Evolutionary conservation across 1,140 invertebrate genomes (phyloP).

Genomic region (Penaeus indicus): DNA sequence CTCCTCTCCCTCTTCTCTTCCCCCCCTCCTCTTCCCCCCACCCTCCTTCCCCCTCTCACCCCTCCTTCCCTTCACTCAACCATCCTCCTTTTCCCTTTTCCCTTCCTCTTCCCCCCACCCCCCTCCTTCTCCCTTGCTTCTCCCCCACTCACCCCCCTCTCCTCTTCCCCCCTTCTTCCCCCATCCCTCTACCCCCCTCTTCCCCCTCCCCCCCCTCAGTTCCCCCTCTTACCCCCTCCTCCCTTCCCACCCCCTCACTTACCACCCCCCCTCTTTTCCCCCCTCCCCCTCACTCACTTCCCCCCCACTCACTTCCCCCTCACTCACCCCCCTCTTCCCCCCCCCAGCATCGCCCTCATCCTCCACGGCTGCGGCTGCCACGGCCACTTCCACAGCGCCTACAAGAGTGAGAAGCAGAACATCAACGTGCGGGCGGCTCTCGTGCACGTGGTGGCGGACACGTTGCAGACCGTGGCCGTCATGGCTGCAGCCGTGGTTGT

Average conservation of each 20-base stretch:
- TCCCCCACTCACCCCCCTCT: no score
- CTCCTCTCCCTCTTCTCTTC: no score
- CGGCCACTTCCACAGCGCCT: slow-evolving; percentile 47
- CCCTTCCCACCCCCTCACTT: neutral
- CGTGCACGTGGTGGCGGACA: slow-evolving; percentile 97
- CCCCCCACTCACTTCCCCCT: no score
- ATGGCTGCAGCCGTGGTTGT: slow-evolving; percentile 94
- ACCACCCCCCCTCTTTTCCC: neutral
- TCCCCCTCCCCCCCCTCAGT: no score
- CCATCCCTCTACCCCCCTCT: no score
- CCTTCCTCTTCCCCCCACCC: neutral
- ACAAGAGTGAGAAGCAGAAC: slow-evolving; percentile 75
- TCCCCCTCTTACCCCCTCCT: neutral
- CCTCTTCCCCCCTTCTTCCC: neutral
- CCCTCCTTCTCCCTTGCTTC: neutral
- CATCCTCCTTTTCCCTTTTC: no score
- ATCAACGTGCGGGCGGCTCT: slow-evolving; percentile 98
- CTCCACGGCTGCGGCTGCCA: slow-evolving; percentile 50
- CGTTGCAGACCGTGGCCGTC: slow-evolving; percentile 96
- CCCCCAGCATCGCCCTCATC: slow-evolving; percentile 31
- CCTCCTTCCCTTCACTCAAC: neutral
- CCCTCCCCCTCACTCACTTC: neutral
- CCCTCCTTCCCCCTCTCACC: neutral
- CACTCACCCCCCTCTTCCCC: neutral
- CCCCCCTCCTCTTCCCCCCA: neutral